Percentiles rank a stretch among this genome's conserved stretches.
Evolutionary conservation across 2,888 invertebrate species (phyloP).

Genomic region (Strigamia maritima): DNA sequence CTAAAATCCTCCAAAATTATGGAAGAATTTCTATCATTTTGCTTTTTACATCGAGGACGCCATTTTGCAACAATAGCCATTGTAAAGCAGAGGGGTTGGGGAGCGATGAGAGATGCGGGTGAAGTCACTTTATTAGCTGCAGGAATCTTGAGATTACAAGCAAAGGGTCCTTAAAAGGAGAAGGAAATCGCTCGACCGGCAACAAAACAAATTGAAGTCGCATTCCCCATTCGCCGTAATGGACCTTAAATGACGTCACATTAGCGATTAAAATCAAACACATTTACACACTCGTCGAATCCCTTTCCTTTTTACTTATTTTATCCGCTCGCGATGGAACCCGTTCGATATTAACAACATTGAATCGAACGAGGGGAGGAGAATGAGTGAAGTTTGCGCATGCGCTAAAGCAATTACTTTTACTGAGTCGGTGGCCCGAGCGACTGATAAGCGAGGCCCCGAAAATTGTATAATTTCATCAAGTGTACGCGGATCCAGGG

Average conservation of each 20-base stretch:
- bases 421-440: not conserved
- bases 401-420: conserved; percentile 31
- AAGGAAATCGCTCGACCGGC: not conserved
- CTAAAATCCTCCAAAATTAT: too few species aligned
- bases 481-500: not conserved
- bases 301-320: not conserved
- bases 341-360: conserved; percentile 16
- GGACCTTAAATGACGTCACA: not conserved
- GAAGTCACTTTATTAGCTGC: not conserved
- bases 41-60: too few species aligned
- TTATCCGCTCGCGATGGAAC: not conserved
- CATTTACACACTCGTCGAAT: not conserved
- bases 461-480: conserved; percentile 35
- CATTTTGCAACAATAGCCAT: too few species aligned
- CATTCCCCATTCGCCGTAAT: not conserved
- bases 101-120: not conserved
- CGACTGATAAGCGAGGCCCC: conserved; percentile 6
- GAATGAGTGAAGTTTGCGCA: not conserved
- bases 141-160: not conserved
- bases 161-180: not conserved
- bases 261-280: not conserved
- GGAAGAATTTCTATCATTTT: too few species aligned
- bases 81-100: too few species aligned
- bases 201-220: not conserved
- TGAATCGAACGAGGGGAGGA: not conserved